Percentiles rank a stretch among this genome's conserved stretches.
phyloP scores from a whole-genome alignment of 2,797 vertebrate genomes.

The Malacoraja senta region DNA sequence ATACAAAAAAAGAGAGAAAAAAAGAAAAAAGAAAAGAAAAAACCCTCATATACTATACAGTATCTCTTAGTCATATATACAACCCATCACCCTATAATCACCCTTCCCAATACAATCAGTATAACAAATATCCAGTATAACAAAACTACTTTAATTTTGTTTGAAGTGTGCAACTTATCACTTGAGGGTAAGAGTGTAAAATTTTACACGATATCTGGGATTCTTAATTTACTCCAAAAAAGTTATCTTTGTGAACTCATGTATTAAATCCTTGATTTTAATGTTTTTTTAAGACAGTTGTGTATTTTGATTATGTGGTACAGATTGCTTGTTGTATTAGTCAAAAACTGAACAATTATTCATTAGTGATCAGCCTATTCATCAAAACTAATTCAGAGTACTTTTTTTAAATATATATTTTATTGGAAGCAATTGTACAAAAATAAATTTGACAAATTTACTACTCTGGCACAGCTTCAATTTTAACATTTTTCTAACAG shows the following conservation, averaged over 20 bases:
- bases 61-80: no score
- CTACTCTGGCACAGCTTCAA: no score
- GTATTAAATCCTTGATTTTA: not conserved
- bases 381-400: not conserved
- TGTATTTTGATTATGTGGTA: not conserved
- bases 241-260: not conserved
- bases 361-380: not conserved
- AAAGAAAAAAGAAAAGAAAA: no score
- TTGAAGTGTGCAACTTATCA: not conserved
- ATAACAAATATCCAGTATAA: no score
- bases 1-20: no score
- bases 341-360: not conserved
- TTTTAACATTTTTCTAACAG: no score
- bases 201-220: not conserved
- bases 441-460: no score
- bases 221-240: not conserved
- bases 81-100: no score
- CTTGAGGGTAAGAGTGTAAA: not conserved
- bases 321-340: not conserved
- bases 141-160: not conserved
- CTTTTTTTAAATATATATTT: no score
- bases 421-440: no score
- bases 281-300: not conserved
- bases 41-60: no score
- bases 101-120: no score